Conservation (phyloP, 2,888 invertebrate genomes). For the Linyphia triangularis region DNA sequence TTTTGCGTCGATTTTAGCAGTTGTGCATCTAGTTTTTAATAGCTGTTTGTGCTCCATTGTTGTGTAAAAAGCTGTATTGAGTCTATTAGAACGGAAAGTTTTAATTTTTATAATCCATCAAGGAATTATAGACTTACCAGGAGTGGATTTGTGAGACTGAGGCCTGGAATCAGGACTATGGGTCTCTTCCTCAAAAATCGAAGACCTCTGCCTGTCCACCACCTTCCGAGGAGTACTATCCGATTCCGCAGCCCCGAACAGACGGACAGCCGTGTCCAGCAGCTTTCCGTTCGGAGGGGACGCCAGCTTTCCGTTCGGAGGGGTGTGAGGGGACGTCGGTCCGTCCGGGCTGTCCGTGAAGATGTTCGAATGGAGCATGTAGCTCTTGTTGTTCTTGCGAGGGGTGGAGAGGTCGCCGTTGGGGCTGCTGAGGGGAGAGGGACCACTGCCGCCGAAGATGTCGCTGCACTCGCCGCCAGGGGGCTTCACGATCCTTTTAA, state of each 20-base stretch:
- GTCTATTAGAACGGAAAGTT: no score
- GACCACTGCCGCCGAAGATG: slow-evolving; percentile 68
- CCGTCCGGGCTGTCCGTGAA: slow-evolving; percentile 9
- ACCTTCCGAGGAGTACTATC: slow-evolving; percentile 75
- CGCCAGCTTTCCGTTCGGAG: slow-evolving; percentile 20
- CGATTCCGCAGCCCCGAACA: slow-evolving; percentile 69
- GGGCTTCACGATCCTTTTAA: slow-evolving; percentile 75
- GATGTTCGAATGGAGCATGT: slow-evolving; percentile 68
- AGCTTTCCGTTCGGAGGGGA: slow-evolving; percentile 34
- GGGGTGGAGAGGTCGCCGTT: slow-evolving; percentile 47
- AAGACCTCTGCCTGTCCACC: slow-evolving; percentile 77
- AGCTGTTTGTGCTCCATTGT: no score
- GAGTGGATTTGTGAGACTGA: slow-evolving; percentile 17
- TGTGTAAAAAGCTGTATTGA: no score
- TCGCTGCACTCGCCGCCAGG: slow-evolving; percentile 76
- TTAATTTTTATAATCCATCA: no score
- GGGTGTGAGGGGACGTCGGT: slow-evolving; percentile 34
- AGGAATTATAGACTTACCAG: slow-evolving; percentile 28
- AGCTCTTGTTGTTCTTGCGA: slow-evolving; percentile 54
- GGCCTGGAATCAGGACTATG: slow-evolving; percentile 36
- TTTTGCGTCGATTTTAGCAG: no score
- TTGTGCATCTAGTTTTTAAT: no score
- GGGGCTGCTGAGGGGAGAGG: slow-evolving; percentile 56
- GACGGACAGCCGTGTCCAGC: slow-evolving; percentile 74
- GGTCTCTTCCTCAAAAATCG: slow-evolving; percentile 75